These are phyloP conservation scores for Campoletis sonorensis DNA, from an alignment of 1,140 invertebrate genomes.

Conservation along the genomic window DNA sequence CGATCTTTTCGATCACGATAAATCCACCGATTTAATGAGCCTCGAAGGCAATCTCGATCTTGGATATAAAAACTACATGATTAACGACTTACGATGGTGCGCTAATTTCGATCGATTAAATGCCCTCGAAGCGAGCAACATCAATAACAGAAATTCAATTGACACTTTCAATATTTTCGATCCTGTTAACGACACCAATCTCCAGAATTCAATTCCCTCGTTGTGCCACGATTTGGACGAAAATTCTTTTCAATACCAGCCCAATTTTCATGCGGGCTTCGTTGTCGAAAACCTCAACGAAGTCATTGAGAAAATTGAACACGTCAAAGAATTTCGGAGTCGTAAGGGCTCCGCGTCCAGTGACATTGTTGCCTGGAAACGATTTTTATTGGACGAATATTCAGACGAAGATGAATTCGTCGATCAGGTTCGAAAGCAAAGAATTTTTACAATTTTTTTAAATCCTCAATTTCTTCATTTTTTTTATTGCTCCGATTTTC, in stretches of 20 bases:
- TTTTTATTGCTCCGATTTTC: too few species aligned
- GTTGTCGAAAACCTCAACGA: not conserved
- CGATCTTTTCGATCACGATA: not conserved
- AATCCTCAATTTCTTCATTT: too few species aligned
- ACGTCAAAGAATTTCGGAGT: constrained; percentile 38
- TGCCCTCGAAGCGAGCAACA: not conserved
- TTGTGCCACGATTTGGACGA: not conserved
- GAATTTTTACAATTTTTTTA: too few species aligned
- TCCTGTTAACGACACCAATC: not conserved
- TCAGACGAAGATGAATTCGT: constrained; percentile 52
- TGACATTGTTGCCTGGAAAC: constrained; percentile 52
- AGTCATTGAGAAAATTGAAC: constrained; percentile 19
- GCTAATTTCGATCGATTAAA: constrained; percentile 12
- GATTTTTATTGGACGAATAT: constrained; percentile 37
- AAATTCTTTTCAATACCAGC: not conserved
- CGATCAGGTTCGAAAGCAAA: too few species aligned
- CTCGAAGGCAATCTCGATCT: not conserved
- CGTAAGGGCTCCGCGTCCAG: constrained; percentile 51
- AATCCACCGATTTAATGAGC: not conserved
- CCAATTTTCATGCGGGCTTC: not conserved
- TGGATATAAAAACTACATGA: not conserved
- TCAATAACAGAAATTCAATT: not conserved
- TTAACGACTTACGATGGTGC: constrained; percentile 1
- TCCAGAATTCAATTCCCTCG: not conserved
- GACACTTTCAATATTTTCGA: constrained; percentile 35